Percentiles rank a stretch among this genome's conserved stretches.
Evolutionary conservation across 2,797 vertebrate genomes (phyloP).

Genomic region (Cryptoprocta ferox): DNA sequence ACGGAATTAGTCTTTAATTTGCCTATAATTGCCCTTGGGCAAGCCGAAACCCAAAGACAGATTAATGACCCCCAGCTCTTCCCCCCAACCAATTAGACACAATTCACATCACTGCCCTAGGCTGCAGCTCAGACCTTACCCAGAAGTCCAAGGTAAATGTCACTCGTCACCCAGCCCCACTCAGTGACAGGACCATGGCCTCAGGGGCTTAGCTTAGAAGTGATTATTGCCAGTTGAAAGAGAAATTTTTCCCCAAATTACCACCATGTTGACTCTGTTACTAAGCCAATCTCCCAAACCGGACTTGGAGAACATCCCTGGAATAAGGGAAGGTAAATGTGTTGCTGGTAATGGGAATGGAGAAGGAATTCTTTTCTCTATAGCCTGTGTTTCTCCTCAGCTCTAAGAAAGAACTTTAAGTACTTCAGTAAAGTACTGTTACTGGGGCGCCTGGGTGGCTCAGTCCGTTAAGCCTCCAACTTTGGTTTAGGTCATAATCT

Average conservation of each 20-base stretch:
- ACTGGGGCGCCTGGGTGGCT: too few relatives aligned
- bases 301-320: neutral
- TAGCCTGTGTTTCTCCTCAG: neutral
- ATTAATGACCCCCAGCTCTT: conserved; percentile 51
- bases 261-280: neutral
- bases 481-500: too few relatives aligned
- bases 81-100: conserved; percentile 18
- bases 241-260: neutral
- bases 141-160: neutral
- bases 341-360: neutral
- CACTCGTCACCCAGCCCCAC: neutral
- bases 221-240: neutral
- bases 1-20: conserved; percentile 70
- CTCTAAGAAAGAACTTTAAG: neutral
- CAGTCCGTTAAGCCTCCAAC: too few relatives aligned
- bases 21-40: conserved; percentile 48
- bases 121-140: neutral
- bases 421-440: neutral
- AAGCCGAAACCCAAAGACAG: conserved; percentile 54
- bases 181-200: neutral
- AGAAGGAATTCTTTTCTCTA: neutral
- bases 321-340: neutral
- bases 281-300: neutral
- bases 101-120: neutral
- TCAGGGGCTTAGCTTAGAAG: neutral